Base-by-base conservation (phyloP, 2,113 vertebrate genomes). In the Morone chrysops region DNA sequence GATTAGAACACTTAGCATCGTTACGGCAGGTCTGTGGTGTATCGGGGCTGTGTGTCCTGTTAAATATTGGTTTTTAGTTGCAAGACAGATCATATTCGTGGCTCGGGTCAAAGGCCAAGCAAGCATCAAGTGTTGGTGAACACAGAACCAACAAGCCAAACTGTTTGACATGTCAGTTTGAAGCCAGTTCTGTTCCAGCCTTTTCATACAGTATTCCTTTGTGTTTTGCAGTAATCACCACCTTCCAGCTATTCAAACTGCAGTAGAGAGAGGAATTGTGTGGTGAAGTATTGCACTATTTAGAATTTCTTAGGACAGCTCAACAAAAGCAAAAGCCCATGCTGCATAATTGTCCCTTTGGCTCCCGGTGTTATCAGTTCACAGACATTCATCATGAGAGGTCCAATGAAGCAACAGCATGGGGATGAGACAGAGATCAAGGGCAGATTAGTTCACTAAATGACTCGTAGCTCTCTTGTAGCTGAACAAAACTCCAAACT, bases 391-490 rank as follows among this genome's bases (percentile, higher is more conserved):
- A 81, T 87, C 90, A 92, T 53, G 81, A 77, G 87, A 92, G 92
- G 94, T 93, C 94, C 94, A 92, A 67, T 93, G 94, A 89, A 87
- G 89, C 91, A 88, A 89, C 94, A 95, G 95, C 94, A 91, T 94
- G 93, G 93, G 95, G 95, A 96, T 96, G 95, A 96, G 95, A 75
- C 71, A 2, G 72, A 86, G 96, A 97, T 97, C 95, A 95, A 96
- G 96, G 96, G 94, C 95, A 96, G 96, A 97, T 97, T 96, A 96
- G 95, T 80, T 89, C 95, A 93, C 94, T 95, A 95, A 94, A 96
- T 95, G 95, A 97, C 95, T 94, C 69, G 85, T 73, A 81, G 90
- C 94, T 76, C 93, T 94, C 93, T 94, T 92, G 72, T 95, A 96
- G 95, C 90, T 75, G 81, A 82, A 38, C 84, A 62, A 51, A 50